These are phyloP conservation scores for Yponomeuta malinellus DNA, from an alignment of 2,888 invertebrate species.

Conservation along the genomic window DNA sequence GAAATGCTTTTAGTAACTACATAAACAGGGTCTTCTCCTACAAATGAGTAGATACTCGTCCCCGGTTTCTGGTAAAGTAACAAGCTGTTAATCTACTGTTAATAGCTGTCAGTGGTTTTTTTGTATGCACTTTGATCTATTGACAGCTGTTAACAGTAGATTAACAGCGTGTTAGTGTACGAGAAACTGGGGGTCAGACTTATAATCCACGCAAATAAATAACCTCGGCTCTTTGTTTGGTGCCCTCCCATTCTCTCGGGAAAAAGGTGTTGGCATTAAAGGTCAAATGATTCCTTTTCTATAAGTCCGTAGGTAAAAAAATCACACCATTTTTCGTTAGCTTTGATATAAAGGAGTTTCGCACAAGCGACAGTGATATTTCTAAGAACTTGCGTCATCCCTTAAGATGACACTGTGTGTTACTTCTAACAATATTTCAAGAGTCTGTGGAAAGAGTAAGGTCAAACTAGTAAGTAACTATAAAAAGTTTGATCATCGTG, in stretches of 20 bases:
- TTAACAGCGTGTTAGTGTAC: no score
- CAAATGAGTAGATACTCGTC: neutral
- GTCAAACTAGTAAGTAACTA: constrained; percentile 42
- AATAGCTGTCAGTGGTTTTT: no score
- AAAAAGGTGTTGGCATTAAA: neutral
- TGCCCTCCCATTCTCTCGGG: neutral
- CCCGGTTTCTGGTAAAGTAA: no score
- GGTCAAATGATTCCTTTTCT: neutral
- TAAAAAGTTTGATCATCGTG: constrained; percentile 67
- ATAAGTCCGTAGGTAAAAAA: neutral
- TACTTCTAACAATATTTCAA: neutral
- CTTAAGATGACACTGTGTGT: neutral
- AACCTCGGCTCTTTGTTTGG: constrained; percentile 5
- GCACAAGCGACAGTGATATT: no score
- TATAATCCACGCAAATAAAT: neutral
- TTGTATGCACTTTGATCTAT: no score
- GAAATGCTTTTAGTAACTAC: no score
- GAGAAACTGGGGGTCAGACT: neutral
- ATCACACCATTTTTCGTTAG: neutral
- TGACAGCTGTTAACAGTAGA: no score
- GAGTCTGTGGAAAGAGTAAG: neutral
- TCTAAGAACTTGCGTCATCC: no score
- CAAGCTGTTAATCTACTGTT: no score
- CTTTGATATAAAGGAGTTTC: no score
- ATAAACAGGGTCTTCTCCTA: no score